A percentile compares a stretch with the other conserved stretches of the same genome.
phyloP scores from a whole-genome alignment of 1,140 invertebrate genomes.

The Nylanderia fulva region DNA sequence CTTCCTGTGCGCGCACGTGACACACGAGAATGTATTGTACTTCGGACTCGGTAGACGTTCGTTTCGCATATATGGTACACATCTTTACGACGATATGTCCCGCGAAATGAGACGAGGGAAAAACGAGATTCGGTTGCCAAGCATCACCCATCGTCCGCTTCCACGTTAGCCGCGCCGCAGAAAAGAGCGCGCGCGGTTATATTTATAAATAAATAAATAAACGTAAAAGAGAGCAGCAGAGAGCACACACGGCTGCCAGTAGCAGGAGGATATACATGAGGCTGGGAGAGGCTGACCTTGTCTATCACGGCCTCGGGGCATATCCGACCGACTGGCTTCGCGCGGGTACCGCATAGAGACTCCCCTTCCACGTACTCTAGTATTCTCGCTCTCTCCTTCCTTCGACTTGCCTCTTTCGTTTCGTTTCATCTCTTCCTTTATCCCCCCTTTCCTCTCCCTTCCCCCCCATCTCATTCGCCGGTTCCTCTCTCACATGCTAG shows the following conservation, averaged over 20 bases:
- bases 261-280: slow-evolving; percentile 61
- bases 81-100: neutral
- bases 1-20: slow-evolving; percentile 21
- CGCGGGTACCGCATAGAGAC: slow-evolving; percentile 82
- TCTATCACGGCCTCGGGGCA: slow-evolving; percentile 85
- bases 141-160: neutral
- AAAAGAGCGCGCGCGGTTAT: slow-evolving; percentile 62
- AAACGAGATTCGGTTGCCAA: neutral
- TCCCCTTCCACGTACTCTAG: slow-evolving; percentile 53
- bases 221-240: slow-evolving; percentile 65
- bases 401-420: slow-evolving; percentile 8
- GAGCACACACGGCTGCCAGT: slow-evolving; percentile 66
- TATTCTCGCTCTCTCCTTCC: slow-evolving; percentile 51
- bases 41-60: neutral
- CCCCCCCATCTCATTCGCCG: slow-evolving; percentile 16
- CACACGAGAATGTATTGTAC: neutral
- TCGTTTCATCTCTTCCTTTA: slow-evolving; percentile 59
- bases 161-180: slow-evolving; percentile 44
- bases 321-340: slow-evolving; percentile 84
- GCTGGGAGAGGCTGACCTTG: slow-evolving; percentile 85
- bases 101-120: neutral
- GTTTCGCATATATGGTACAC: neutral
- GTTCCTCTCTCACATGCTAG: slow-evolving; percentile 66
- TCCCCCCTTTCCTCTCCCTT: neutral
- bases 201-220: slow-evolving; percentile 82